A percentile compares a stretch with the other conserved stretches of the same genome.
Evolutionary conservation across 2,888 invertebrate genomes (phyloP).

Genomic region (Orgyia antiqua): DNA sequence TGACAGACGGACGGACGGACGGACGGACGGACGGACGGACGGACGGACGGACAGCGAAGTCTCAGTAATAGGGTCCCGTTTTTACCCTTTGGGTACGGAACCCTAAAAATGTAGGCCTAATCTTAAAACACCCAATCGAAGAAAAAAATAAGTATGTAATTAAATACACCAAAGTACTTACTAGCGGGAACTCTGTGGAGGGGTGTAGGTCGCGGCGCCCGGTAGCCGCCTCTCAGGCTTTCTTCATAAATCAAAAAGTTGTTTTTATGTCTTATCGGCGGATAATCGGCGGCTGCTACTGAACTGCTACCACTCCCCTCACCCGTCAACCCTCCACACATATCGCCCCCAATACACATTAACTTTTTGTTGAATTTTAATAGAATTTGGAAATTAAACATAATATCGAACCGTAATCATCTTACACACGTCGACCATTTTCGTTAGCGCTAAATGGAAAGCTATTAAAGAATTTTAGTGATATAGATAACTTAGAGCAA

Average conservation of each 20-base stretch:
- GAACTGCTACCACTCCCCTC: conserved; percentile 39
- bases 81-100: too few species aligned
- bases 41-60: too few species aligned
- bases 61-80: too few species aligned
- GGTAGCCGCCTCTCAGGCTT: conserved; percentile 66
- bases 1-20: too few species aligned
- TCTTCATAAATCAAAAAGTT: conserved; percentile 76
- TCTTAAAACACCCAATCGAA: too few species aligned
- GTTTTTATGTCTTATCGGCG: conserved; percentile 72
- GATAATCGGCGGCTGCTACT: conserved; percentile 71
- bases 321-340: conserved; percentile 21
- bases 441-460: conserved; percentile 42
- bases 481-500: conserved; percentile 42
- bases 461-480: conserved; percentile 52
- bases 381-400: conserved; percentile 33
- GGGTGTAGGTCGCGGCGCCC: conserved; percentile 65
- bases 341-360: conserved; percentile 45
- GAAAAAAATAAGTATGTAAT: too few species aligned
- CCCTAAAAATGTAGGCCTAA: too few species aligned
- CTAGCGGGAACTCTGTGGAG: too few species aligned
- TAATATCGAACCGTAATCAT: conserved; percentile 44
- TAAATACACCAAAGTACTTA: too few species aligned
- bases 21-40: too few species aligned
- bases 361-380: conserved; percentile 58
- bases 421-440: conserved; percentile 37